Conservation (phyloP, 2,797 vertebrate species). For the Scleropages formosus region DNA sequence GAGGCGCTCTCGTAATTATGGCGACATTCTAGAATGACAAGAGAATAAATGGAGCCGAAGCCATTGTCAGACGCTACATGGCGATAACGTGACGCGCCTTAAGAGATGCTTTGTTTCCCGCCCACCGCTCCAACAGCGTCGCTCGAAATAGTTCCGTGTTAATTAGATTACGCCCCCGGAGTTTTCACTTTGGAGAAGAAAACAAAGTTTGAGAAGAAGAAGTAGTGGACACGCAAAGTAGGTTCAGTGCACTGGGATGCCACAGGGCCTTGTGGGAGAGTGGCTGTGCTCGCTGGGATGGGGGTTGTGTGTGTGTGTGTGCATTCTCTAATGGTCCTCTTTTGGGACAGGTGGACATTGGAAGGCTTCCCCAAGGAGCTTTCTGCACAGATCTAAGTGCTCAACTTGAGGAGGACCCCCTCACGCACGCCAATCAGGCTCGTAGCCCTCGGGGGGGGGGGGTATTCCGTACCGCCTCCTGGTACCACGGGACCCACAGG, state of each 20-base stretch:
- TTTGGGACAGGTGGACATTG: too few species aligned
- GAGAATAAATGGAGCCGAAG: slow-evolving; percentile 13
- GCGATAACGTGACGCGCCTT: slow-evolving; percentile 6
- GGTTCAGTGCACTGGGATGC: neutral
- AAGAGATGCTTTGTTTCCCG: neutral
- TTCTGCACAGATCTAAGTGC: neutral
- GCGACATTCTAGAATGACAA: slow-evolving; percentile 22
- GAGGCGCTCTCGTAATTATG: slow-evolving; percentile 8
- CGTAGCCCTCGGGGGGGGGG: neutral
- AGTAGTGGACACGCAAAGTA: neutral
- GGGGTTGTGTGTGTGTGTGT: too few species aligned
- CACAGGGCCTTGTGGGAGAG: neutral
- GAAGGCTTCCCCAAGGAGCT: too few species aligned
- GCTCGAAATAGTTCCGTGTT: neutral
- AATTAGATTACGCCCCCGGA: slow-evolving; percentile 20
- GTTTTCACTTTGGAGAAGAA: neutral
- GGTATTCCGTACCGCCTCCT: neutral
- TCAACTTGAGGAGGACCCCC: neutral
- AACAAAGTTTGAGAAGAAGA: neutral
- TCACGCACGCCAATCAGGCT: neutral
- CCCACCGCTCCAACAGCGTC: neutral
- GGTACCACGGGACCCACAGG: neutral
- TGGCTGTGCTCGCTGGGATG: too few species aligned
- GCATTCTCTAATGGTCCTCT: too few species aligned
- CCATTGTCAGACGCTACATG: slow-evolving; percentile 25